These are phyloP conservation scores for Chionodraco myersi DNA, from an alignment of 2,113 vertebrate species.

Conservation along the genomic window DNA sequence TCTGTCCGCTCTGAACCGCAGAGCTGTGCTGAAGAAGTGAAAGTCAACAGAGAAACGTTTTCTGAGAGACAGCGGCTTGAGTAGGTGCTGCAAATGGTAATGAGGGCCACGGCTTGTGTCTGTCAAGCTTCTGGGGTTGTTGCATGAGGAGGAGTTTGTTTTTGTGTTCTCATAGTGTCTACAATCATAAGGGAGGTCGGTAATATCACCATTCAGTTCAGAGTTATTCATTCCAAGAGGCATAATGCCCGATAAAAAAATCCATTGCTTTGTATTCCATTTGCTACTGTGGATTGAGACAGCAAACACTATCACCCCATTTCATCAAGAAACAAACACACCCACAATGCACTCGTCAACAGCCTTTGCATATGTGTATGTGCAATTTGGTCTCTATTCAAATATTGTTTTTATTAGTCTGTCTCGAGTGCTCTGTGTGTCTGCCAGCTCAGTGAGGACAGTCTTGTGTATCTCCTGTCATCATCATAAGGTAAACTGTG, in stretches of 20 bases:
- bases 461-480: conserved; percentile 33
- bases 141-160: neutral
- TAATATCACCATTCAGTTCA: conserved; percentile 12
- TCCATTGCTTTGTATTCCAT: conserved; percentile 20
- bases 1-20: conserved; percentile 32
- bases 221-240: neutral
- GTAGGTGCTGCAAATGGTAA: conserved; percentile 36
- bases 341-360: conserved; percentile 20
- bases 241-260: conserved; percentile 26
- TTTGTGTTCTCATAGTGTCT: neutral
- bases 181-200: neutral
- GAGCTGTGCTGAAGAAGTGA: conserved; percentile 23
- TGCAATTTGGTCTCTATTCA: conserved; percentile 47
- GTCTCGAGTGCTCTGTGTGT: conserved; percentile 34
- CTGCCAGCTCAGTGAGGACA: conserved; percentile 4
- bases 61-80: conserved; percentile 8
- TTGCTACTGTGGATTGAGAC: conserved; percentile 23
- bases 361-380: conserved; percentile 19
- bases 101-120: conserved; percentile 32
- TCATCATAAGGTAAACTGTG: conserved; percentile 34
- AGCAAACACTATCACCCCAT: conserved; percentile 22
- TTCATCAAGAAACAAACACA: conserved; percentile 52
- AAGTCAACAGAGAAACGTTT: conserved; percentile 45
- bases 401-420: conserved; percentile 32
- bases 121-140: conserved; percentile 34